These are phyloP conservation scores for Pomatostomus ruficeps DNA, from an alignment of 2,113 vertebrate species.

Conservation along the genomic window DNA sequence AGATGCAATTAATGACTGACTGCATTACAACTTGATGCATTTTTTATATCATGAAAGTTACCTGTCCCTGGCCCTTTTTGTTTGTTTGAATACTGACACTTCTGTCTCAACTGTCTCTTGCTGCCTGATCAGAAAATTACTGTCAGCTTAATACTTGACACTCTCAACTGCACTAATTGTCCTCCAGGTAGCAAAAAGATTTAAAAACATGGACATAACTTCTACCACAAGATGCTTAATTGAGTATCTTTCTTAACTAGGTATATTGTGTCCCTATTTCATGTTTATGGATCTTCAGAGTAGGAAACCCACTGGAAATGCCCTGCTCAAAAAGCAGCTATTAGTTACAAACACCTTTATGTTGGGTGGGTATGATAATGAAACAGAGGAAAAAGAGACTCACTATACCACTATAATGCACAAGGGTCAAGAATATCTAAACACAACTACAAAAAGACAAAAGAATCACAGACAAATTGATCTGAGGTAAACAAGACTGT, in stretches of 20 bases:
- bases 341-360: conserved; percentile 66
- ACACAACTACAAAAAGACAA: conserved; percentile 69
- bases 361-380: conserved; percentile 44
- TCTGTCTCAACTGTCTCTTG: background rate
- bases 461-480: conserved; percentile 77
- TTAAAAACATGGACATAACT: background rate
- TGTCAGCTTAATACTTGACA: background rate
- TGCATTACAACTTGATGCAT: background rate
- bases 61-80: background rate
- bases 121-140: background rate
- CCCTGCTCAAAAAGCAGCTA: background rate
- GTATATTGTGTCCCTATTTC: background rate
- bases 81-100: background rate
- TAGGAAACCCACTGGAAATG: background rate
- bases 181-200: background rate
- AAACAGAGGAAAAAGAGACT: conserved; percentile 65
- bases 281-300: background rate
- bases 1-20: background rate
- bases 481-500: conserved; percentile 1
- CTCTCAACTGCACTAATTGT: background rate
- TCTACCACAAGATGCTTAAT: background rate
- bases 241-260: background rate
- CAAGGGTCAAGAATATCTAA: conserved; percentile 65
- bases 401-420: conserved; percentile 60
- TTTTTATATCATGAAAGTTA: background rate